Base-by-base conservation (phyloP, 2,888 invertebrate genomes). In the Dastarcus helophoroides region DNA sequence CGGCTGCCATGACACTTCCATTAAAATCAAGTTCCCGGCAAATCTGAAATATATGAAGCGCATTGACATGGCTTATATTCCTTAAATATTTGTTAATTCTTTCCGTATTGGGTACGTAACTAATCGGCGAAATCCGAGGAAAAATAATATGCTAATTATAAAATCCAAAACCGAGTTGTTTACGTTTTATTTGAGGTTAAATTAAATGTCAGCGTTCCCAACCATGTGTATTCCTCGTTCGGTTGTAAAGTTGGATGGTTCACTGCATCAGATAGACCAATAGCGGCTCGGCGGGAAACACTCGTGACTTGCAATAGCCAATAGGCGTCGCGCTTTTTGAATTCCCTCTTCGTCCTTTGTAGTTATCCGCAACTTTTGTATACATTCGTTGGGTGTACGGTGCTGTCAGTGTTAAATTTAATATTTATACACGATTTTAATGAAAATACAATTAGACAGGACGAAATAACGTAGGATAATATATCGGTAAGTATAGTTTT, bases 401-500 rank as follows among this genome's bases (percentile, higher is more conserved):
- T 58, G 55, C 56, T 60, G 59, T 60, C 56, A 60, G 53, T 57
- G 56, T 51, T 46, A 50, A 53, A 53, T 46, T 50, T 46, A n/a
- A 44, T 44, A 50, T 54, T 57, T 53, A 51, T 76, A 73, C 73
- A 73, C 71, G 65, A 78, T 69, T 68, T 77, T 64, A 69, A 71
- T 69, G 76, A 73, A 68, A 76, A 69, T 68, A 69, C 71, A 49
- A 61, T 67, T 57, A 68, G 74, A 68, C 76, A 71, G 65, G 69
- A 69, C 65, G 70, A 74, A 68, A 71, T 71, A 62, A 69, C 69
- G 62, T 56, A 64, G 48, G 68, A 67, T 66, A 75, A 72, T 68
- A 71, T 73, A 69, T 69, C 71, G 68, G 79, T 79, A 65, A 76
- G 79, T 75, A 48, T 33, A 36, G 22, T 19, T 16, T 26, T 14